Percentiles rank a stretch among this genome's conserved stretches.
Evolutionary conservation across 2,797 vertebrate genomes (phyloP).

Genomic region (Garrulus glandarius): DNA sequence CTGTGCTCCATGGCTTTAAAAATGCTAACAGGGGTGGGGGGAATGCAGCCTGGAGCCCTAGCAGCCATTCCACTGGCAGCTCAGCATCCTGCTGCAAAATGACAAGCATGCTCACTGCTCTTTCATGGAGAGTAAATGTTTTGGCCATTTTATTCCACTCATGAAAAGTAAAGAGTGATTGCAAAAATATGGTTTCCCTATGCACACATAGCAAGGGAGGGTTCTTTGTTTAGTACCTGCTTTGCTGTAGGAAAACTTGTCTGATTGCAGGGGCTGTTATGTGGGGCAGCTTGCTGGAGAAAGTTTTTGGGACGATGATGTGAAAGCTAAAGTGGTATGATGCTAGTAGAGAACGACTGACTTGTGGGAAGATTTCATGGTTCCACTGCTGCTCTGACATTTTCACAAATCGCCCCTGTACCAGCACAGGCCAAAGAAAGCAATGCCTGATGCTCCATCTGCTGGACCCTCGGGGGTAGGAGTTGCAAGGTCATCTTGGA

Average conservation of each 20-base stretch:
- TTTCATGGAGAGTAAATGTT: neutral
- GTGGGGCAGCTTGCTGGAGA: neutral
- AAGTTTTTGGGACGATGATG: neutral
- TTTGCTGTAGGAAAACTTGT: neutral
- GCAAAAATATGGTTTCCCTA: neutral
- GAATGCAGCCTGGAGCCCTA: neutral
- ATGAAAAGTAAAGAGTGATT: neutral
- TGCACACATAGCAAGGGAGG: neutral
- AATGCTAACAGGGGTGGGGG: rapidly evolving
- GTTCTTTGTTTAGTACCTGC: neutral
- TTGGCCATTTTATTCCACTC: neutral
- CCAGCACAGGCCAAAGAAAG: neutral
- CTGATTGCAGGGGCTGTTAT: neutral
- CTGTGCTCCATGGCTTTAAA: neutral
- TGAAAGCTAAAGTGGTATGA: neutral
- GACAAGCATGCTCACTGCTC: neutral
- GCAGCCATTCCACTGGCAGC: neutral
- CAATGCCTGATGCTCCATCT: neutral
- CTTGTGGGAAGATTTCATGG: neutral
- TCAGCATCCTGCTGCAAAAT: neutral
- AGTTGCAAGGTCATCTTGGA: neutral
- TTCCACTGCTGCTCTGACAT: neutral
- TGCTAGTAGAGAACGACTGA: neutral
- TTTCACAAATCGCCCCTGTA: neutral
- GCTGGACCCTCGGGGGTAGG: neutral